A percentile compares a stretch with the other conserved stretches of the same genome.
These are phyloP conservation scores for Xylophagus ater DNA, from an alignment of 2,888 invertebrate species.

Conservation along the genomic window DNA sequence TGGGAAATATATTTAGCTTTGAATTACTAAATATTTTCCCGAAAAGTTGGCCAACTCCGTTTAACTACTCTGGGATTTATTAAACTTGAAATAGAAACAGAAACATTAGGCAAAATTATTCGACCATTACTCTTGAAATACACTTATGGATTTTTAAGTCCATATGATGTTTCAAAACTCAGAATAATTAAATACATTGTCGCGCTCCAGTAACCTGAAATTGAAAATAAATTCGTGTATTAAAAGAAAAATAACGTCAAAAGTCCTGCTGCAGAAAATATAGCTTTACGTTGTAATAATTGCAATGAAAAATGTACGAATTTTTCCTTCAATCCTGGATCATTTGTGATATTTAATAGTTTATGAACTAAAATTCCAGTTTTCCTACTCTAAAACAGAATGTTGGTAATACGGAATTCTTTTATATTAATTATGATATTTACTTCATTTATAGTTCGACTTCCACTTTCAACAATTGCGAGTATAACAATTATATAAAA, in stretches of 20 bases:
- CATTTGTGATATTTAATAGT: constrained; percentile 31
- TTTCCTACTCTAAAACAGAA: constrained; percentile 35
- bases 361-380: constrained; percentile 35
- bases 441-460: constrained; percentile 2
- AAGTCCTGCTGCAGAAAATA: constrained; percentile 37
- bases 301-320: constrained; percentile 37
- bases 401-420: too few relatives aligned
- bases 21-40: too few relatives aligned
- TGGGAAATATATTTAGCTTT: too few relatives aligned
- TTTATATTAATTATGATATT: too few relatives aligned
- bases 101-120: too few relatives aligned
- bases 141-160: too few relatives aligned
- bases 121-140: too few relatives aligned
- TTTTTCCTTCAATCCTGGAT: constrained; percentile 31
- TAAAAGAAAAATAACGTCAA: too few relatives aligned
- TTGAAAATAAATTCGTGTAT: constrained; percentile 6
- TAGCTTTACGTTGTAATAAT: constrained; percentile 35
- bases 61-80: too few relatives aligned
- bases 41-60: too few relatives aligned
- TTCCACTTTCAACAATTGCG: neutral
- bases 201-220: constrained; percentile 36
- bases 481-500: constrained; percentile 3
- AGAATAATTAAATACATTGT: constrained; percentile 39
- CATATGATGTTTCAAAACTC: too few relatives aligned
- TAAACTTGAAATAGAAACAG: too few relatives aligned